Evolutionary conservation across 2,113 vertebrate genomes (phyloP).

Genomic region (Stegostoma tigrinum): DNA sequence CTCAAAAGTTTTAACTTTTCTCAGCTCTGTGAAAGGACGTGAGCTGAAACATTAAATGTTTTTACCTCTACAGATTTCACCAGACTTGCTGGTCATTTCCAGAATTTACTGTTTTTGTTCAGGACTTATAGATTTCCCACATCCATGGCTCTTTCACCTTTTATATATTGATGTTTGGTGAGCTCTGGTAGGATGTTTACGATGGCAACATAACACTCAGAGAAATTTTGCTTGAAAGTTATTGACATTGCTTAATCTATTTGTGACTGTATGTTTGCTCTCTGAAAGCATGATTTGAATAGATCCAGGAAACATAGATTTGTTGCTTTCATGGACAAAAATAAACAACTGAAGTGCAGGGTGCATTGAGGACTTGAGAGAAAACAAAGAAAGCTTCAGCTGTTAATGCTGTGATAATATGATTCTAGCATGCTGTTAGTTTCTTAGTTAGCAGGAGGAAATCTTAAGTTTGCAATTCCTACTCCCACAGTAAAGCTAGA

Average conservation of each 20-base stretch:
- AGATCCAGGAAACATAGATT: background rate
- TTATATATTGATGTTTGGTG: background rate
- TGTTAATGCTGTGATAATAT: background rate
- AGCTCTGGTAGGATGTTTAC: background rate
- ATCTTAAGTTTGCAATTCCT: background rate
- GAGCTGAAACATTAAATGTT: too few relatives aligned
- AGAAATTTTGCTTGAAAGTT: background rate
- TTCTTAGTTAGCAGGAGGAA: background rate
- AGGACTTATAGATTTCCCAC: too few relatives aligned
- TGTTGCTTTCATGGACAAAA: background rate
- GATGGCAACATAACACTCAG: background rate
- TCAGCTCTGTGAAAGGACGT: too few relatives aligned
- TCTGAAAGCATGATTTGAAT: background rate
- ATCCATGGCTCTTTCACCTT: too few relatives aligned
- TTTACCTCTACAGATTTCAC: too few relatives aligned
- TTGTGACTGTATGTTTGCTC: background rate
- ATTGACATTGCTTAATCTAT: slow-evolving; percentile 6
- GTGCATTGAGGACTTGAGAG: background rate
- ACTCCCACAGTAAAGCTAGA: background rate
- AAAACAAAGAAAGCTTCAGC: background rate
- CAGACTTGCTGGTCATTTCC: too few relatives aligned
- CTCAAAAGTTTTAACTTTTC: too few relatives aligned
- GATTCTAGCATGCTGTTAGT: background rate
- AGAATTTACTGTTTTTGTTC: too few relatives aligned
- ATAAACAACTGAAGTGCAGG: background rate